Percentiles rank a stretch among this genome's conserved stretches.
Evolutionary conservation across 2,888 invertebrate species (phyloP).

Genomic region (Oscheius onirici): DNA sequence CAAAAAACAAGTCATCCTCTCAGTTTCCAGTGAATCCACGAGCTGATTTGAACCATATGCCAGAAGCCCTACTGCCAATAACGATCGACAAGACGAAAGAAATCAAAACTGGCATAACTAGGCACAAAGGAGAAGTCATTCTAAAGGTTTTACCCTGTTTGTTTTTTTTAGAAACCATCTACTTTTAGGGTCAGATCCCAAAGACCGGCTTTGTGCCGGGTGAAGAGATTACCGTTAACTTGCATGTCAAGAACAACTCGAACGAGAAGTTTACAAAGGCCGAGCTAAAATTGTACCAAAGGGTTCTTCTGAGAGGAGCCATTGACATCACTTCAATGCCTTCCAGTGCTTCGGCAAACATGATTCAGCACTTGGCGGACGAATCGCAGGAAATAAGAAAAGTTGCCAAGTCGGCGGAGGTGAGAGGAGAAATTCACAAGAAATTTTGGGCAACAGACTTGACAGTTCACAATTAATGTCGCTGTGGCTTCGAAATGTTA

Average conservation of each 20-base stretch:
- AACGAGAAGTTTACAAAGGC: constrained; percentile 14
- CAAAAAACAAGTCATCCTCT: no score
- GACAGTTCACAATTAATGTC: no score
- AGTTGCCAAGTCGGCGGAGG: constrained; percentile 20
- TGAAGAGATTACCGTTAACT: constrained; percentile 9
- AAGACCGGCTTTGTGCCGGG: constrained; percentile 6
- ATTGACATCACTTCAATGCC: constrained; percentile 14
- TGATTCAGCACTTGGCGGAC: constrained; percentile 8
- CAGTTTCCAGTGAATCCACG: constrained; percentile 15
- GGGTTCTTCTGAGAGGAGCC: constrained; percentile 14
- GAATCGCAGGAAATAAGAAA: constrained; percentile 17
- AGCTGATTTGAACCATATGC: constrained; percentile 2
- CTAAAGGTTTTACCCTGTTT: neutral
- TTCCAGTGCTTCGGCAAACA: constrained; percentile 2
- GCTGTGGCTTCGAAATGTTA: no score
- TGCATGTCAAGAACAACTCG: constrained; percentile 1
- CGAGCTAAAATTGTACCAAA: constrained; percentile 5
- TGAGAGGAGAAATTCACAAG: no score
- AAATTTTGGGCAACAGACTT: no score
- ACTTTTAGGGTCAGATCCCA: neutral
- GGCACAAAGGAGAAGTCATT: constrained; percentile 13
- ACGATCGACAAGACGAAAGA: constrained; percentile 4
- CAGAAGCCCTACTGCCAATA: neutral
- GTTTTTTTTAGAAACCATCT: neutral
- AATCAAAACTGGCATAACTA: neutral